Evolutionary conservation across 2,113 vertebrate genomes (phyloP).

Genomic region (human (Homo sapiens)): DNA sequence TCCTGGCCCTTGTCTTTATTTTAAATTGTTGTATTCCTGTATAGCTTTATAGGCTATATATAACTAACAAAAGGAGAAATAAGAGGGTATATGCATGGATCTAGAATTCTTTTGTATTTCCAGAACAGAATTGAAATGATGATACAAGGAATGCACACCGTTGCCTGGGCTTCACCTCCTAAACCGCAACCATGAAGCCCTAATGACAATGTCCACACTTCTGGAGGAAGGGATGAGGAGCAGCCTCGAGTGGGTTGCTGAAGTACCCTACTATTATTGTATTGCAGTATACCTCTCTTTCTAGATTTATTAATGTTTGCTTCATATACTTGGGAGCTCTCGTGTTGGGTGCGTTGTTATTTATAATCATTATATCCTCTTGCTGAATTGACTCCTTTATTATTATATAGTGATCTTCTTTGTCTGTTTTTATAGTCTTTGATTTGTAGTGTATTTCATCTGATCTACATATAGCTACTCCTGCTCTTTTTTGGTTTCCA

Average conservation of each 20-base stretch:
- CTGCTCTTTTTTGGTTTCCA: background rate
- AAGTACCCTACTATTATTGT: background rate
- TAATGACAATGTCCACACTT: background rate
- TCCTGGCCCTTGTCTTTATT: background rate
- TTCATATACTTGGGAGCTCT: background rate
- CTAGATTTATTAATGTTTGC: background rate
- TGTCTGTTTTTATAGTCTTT: background rate
- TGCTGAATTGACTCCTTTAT: background rate
- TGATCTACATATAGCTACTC: background rate
- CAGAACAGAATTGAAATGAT: conserved; percentile 93
- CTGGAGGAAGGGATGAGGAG: background rate
- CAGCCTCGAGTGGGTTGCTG: background rate
- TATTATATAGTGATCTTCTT: background rate
- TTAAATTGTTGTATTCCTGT: conserved; percentile 64
- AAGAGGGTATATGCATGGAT: conserved; percentile 85
- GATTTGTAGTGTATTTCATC: background rate
- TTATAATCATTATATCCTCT: background rate
- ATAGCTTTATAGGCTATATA: conserved; percentile 87
- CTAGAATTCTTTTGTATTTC: conserved; percentile 93
- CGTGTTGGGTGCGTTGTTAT: background rate
- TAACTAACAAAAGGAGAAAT: conserved; percentile 88
- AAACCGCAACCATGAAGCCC: background rate
- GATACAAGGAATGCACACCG: conserved; percentile 94
- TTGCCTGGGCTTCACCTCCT: background rate
- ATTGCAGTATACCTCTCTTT: background rate